Evolutionary conservation across 2,888 invertebrate species (phyloP).

Genomic region (Eupeodes latifasciatus): DNA sequence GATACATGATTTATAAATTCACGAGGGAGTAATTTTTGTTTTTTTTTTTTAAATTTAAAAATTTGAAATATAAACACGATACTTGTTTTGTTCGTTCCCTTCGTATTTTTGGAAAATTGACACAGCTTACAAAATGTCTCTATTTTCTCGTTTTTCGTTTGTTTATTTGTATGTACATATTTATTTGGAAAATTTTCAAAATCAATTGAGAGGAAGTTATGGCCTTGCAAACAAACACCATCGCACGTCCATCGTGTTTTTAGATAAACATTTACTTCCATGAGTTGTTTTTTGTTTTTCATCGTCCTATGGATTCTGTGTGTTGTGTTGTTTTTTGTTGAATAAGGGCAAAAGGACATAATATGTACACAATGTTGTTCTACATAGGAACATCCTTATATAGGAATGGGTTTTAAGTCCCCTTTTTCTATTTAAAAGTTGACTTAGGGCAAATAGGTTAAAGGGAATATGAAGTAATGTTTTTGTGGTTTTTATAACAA

Average conservation of each 20-base stretch:
- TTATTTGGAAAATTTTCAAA: conserved; percentile 17
- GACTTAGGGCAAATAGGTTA: too few species aligned
- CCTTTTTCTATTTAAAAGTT: not conserved
- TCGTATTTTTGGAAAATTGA: not conserved
- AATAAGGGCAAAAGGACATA: not conserved
- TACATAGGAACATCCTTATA: not conserved
- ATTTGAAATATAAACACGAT: not conserved
- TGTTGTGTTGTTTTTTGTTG: not conserved
- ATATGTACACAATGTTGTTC: not conserved
- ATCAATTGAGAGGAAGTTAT: conserved; percentile 20
- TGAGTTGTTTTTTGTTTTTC: too few species aligned
- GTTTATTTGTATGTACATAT: not conserved
- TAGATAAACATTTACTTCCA: conserved; percentile 15
- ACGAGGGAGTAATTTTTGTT: not conserved
- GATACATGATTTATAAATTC: not conserved
- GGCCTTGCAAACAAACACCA: not conserved
- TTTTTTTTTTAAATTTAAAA: not conserved
- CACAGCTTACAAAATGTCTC: not conserved
- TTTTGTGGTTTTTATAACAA: too few species aligned
- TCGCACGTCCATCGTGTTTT: conserved; percentile 1
- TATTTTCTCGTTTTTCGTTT: not conserved
- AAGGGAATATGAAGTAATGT: too few species aligned
- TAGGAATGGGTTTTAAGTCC: not conserved
- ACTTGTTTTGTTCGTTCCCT: not conserved
- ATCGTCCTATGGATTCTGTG: too few species aligned